phyloP scores from a whole-genome alignment of 2,797 vertebrate species.

The Siniperca undulata region DNA sequence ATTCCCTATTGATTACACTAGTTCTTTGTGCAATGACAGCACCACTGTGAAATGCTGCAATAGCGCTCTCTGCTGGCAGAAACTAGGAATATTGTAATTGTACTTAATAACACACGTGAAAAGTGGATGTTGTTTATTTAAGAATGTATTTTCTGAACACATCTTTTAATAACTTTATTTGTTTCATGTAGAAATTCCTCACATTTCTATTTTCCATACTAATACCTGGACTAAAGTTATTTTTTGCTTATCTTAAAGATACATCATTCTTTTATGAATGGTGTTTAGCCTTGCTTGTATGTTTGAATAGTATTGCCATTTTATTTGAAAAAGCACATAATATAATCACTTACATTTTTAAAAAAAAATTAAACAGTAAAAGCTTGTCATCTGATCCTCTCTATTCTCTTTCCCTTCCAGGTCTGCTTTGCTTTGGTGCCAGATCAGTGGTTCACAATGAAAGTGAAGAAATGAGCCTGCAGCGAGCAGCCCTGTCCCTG shows the following conservation, averaged over 20 bases:
- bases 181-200: background rate
- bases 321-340: background rate
- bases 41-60: constrained; percentile 65
- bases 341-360: background rate
- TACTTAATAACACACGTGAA: background rate
- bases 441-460: constrained; percentile 73
- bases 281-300: background rate
- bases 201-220: constrained; percentile 24
- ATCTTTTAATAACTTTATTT: background rate
- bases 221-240: background rate
- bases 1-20: constrained; percentile 57
- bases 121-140: constrained; percentile 1
- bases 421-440: constrained; percentile 75
- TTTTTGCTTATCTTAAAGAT: background rate
- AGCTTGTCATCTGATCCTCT: constrained; percentile 40
- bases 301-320: background rate
- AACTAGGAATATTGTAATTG: constrained; percentile 28
- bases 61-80: constrained; percentile 84
- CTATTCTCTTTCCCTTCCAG: constrained; percentile 68
- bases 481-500: constrained; percentile 77
- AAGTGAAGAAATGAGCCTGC: constrained; percentile 82
- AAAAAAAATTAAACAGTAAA: background rate
- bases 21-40: constrained; percentile 53
- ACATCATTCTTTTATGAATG: background rate
- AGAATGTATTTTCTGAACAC: background rate